A percentile compares a stretch with the other conserved stretches of the same genome.
Conservation (phyloP, 2,888 invertebrate species). For the Brachyptera putata region DNA sequence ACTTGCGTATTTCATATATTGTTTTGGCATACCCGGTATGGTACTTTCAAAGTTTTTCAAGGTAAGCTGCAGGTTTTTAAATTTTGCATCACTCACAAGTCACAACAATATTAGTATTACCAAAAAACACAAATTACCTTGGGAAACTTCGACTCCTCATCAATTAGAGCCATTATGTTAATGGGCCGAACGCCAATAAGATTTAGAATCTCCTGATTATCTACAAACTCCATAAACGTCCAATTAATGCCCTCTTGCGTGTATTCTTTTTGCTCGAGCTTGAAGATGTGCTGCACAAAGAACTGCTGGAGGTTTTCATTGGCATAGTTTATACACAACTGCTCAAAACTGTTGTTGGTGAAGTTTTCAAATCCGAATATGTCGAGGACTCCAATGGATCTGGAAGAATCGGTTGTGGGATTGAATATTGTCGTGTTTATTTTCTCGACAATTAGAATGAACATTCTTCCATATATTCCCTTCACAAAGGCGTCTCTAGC, state of each 20-base stretch:
- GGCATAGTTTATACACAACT: constrained; percentile 94
- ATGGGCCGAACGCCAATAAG: constrained; percentile 80
- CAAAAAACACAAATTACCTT: constrained; percentile 51
- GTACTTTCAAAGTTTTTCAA: background rate
- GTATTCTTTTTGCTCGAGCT: constrained; percentile 92
- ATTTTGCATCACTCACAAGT: background rate
- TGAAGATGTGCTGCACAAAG: constrained; percentile 92
- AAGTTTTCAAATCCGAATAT: constrained; percentile 98
- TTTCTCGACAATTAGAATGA: constrained; percentile 82
- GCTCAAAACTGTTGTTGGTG: constrained; percentile 84
- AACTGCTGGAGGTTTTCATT: constrained; percentile 96
- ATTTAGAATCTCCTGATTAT: constrained; percentile 88
- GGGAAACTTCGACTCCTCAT: constrained; percentile 87
- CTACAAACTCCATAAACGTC: constrained; percentile 85
- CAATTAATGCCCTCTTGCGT: constrained; percentile 85
- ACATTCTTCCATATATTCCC: constrained; percentile 86
- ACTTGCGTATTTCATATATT: too few species aligned
- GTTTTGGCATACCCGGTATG: too few species aligned
- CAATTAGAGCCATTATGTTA: constrained; percentile 87
- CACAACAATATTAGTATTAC: too few species aligned
- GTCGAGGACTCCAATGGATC: constrained; percentile 87
- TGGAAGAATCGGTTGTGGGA: constrained; percentile 55
- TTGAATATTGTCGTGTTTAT: constrained; percentile 82
- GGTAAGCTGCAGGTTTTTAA: background rate
- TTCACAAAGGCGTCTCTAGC: constrained; percentile 91